Evolutionary conservation across 2,113 vertebrate species (phyloP), one percentile per base, ranked within the genome.

Genomic region (Thryonomys swinderianus): DNA sequence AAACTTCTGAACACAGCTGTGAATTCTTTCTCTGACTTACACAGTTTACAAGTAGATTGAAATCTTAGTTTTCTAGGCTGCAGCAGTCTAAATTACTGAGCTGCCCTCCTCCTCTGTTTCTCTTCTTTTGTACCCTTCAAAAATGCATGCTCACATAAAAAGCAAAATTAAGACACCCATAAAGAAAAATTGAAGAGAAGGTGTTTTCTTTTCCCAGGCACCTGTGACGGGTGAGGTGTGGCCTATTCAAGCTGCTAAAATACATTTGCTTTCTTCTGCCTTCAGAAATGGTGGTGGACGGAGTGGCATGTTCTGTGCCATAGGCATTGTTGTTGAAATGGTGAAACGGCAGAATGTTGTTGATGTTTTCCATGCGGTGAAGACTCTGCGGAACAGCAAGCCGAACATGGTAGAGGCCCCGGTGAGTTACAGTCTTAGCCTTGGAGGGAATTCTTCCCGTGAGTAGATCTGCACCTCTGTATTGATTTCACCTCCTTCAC

Each of bases 331-430:
- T 96, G 99, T 99, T 21, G 99, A 99, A 97, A 99, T 99, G 99
- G 99, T 99, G 14, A 99, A 99, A 97, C 99, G 99, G 85, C 99
- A 99, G 98, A 99, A 99, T 0, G 99, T 99, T 95, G 99, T 99
- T 5, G 99, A 99, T 0, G 99, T 99, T 95, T 99, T 99, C 98
- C 99, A 99, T 0, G 99, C 99, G 0, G 99, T 99, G 18, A 99
- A 99, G 98, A 99, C 99, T 13, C 98, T 99, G 96, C 97, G 99
- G 97, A 99, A 99, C 98, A 99, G 99, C 96, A 99, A 99, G 78
- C 99, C 99, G 78, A 99, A 99, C 98, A 99, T 99, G 99, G 99
- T 99, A 96, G 99, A 99, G 95, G 99, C 99, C 86, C 99, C 99
- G 96, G 99, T 99, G 96, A 99, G 99, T 96, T 37, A 51, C 32